A percentile compares a stretch with the other conserved stretches of the same genome.
Conservation (phyloP, 2,888 invertebrate species). For the Bursaphelenchus okinawaensis region DNA sequence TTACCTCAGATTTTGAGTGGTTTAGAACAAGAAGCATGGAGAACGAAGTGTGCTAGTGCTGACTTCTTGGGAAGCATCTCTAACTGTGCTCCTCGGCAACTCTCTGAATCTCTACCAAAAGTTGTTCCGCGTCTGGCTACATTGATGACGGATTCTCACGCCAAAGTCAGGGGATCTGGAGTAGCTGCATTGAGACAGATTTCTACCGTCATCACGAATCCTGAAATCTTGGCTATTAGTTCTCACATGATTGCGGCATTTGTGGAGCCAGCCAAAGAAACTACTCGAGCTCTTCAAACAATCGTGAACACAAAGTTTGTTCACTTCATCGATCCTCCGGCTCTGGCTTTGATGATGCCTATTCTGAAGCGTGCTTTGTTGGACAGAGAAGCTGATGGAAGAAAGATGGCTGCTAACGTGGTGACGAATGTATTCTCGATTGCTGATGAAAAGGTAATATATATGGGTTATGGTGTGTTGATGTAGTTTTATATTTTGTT, state of each 20-base stretch:
- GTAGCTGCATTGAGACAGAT: conserved; percentile 89
- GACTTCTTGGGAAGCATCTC: conserved; percentile 67
- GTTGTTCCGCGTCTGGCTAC: conserved; percentile 96
- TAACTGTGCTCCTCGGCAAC: conserved; percentile 94
- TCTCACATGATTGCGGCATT: conserved; percentile 32
- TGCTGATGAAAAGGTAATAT: conserved; percentile 81
- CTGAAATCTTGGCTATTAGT: conserved; percentile 28
- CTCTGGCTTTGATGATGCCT: conserved; percentile 96
- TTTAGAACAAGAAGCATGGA: conserved; percentile 94
- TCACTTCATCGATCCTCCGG: conserved; percentile 97
- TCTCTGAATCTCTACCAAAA: conserved; percentile 91
- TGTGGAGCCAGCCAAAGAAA: conserved; percentile 76
- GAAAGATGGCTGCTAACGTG: conserved; percentile 98
- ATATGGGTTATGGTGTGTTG: too few species aligned
- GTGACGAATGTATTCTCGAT: conserved; percentile 99
- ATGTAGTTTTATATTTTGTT: not conserved
- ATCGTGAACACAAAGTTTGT: conserved; percentile 71
- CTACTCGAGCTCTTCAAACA: conserved; percentile 84
- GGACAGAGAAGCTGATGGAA: conserved; percentile 91
- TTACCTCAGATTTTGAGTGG: conserved; percentile 85
- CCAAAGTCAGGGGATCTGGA: conserved; percentile 59
- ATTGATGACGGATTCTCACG: conserved; percentile 89
- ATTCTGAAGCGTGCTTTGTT: conserved; percentile 95
- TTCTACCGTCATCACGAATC: conserved; percentile 74
- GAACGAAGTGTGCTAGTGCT: conserved; percentile 74